These are phyloP conservation scores for Tauraco erythrolophus DNA, from an alignment of 2,113 vertebrate species.

Conservation along the genomic window DNA sequence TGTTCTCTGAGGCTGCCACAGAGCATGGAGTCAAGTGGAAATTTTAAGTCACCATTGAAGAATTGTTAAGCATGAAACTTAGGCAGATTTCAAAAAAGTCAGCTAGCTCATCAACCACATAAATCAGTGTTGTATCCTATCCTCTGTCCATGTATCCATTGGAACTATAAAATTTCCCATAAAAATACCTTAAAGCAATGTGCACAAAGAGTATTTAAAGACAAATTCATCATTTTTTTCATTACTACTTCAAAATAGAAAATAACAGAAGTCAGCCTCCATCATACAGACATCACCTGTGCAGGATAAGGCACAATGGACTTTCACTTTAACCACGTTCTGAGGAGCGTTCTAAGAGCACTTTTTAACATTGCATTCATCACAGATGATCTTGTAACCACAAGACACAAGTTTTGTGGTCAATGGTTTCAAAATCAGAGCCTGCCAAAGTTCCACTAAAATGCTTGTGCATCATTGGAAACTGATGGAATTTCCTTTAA, in stretches of 20 bases:
- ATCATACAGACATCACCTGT: neutral
- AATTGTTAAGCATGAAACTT: neutral
- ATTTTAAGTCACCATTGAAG: neutral
- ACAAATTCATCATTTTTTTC: neutral
- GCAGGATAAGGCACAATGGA: neutral
- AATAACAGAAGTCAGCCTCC: neutral
- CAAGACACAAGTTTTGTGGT: neutral
- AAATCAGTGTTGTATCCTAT: neutral
- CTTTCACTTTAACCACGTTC: neutral
- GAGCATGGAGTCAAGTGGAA: neutral
- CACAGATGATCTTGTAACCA: neutral
- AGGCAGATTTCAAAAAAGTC: neutral
- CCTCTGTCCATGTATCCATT: rapidly evolving
- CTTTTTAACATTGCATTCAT: neutral
- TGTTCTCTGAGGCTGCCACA: neutral
- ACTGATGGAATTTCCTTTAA: neutral
- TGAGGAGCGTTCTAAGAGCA: neutral
- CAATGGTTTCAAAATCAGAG: neutral
- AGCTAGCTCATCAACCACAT: neutral
- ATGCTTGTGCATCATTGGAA: rapidly evolving
- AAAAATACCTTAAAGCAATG: neutral
- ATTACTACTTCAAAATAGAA: neutral
- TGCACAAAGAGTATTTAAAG: neutral
- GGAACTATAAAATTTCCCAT: neutral
- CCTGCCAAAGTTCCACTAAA: neutral